Conservation (phyloP, 2,113 vertebrate genomes). For the Heterochromis multidens region DNA sequence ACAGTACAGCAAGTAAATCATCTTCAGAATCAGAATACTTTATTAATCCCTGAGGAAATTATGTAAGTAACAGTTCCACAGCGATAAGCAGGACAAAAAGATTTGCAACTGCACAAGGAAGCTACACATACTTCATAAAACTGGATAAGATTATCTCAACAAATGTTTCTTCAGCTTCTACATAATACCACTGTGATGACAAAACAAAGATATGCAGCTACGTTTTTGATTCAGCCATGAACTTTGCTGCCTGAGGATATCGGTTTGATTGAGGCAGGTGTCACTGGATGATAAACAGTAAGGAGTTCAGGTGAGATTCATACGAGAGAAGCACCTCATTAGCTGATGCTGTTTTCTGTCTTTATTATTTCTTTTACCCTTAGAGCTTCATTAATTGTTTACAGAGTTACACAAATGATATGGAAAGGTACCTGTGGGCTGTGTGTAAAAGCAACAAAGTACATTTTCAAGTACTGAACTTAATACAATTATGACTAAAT, state of each 20-base stretch:
- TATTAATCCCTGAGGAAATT: too few species aligned
- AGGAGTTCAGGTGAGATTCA: not conserved
- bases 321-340: not conserved
- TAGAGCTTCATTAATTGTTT: not conserved
- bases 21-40: too few species aligned
- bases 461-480: not conserved
- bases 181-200: not conserved
- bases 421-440: not conserved
- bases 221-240: too few species aligned
- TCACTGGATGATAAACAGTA: not conserved
- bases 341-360: fast-evolving
- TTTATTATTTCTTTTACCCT: not conserved
- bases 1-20: conserved; percentile 2
- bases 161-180: not conserved
- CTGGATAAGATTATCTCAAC: not conserved
- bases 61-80: too few species aligned
- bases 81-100: too few species aligned
- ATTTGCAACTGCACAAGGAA: not conserved
- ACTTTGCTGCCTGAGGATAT: not conserved
- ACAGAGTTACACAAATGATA: not conserved
- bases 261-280: not conserved
- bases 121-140: not conserved
- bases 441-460: not conserved
- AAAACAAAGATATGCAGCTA: not conserved
- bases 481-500: not conserved